Evolutionary conservation across 2,797 vertebrate genomes (phyloP), one percentile per base, ranked within the genome.

Genomic region (Mallotus villosus): DNA sequence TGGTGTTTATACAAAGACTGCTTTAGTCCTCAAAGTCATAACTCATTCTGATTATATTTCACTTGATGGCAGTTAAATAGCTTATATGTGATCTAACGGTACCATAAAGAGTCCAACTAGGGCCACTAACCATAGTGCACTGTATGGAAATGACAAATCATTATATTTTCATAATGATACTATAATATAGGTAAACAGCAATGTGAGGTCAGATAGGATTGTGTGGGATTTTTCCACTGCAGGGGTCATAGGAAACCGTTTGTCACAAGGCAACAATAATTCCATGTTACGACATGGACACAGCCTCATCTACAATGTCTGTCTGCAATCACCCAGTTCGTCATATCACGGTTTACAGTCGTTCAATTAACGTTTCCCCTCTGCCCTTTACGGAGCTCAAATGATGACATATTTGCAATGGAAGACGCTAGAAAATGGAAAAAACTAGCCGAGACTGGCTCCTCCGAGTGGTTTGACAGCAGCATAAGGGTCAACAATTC

Each of bases 341-440:
- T 70, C 57, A 46, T 70, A 11, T 60, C 25, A 63, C 19, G 27
- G 59, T 59, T 62, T 27, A 32, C 12, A 17, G 60, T 37, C 3
- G 29, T 34, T 71, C 29, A 62, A 71, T 71, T 63, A 51, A 27
- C 27, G 62, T 63, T 71, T 71, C 58, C 68, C 21, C 60, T 21
- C 60, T 51, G 60, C 21, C 69, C 59, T 63, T 71, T 29, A n/a
- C 7, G 16, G 6, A 49, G 27, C 2, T 63, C 27, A 19, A 19
- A n/a, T 7, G 16, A 63, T 63, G 29, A 60, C 61, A 25, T 41
- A 34, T 49, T 49, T 70, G 37, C 59, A 62, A 19, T 46, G 60
- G 41, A 71, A 71, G 24, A 71, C 24, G n/a, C 61, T 49, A 71
- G 37, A 63, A 60, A 27, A 63, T 21, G 69, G 60, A 71, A 62